Base-by-base conservation (phyloP, 92 coral and sea anemone species). In the Bergia puertoricense region DNA sequence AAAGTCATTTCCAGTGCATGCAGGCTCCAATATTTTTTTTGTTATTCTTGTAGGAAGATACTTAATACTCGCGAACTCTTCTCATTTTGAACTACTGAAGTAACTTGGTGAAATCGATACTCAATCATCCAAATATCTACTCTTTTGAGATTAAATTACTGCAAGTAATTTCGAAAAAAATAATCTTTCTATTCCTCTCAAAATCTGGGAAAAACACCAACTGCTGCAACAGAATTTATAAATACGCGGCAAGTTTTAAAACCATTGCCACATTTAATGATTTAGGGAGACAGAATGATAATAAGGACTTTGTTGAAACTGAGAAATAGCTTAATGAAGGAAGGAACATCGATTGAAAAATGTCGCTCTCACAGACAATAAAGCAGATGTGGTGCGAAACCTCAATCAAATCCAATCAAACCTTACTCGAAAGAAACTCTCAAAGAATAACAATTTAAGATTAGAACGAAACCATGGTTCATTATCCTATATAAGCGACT, bases 251-350 rank as follows among this genome's bases (percentile, higher is more conserved):
- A 7, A 62, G 6, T 62, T 62, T 62, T 0, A 62, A 62, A 62
- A 62, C 4, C 69, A 54, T 7, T 7, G 23, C 69, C 69, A 14
- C 69, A 22, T 18, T 76, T 56, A 68, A 51, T 57, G 72, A 57
- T 18, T 18, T 15, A 20, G 72, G 57, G 14, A 5, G 48, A 36
- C 86, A 30, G 78, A 84, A 48, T 45, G 2, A 9, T 84, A 69
- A 84, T 69, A 45, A 56, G 36, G 13, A 10, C 36, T 54, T 54
- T 80, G 72, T 80, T 54, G n/a, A 9, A 50, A 48, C 48, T 23
- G 79, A 37, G 87, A 72, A 45, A 71, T 72, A 71, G 87, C 45
- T 84, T 72, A 44, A 68, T 46, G 80, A 76, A 42, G 8, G 59
- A 45, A 54, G 46, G 40, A 46, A 76, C 54, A 16, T 23, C 44